A percentile compares a stretch with the other conserved stretches of the same genome.
These are phyloP conservation scores for Eupithecia subumbrata DNA, from an alignment of 2,888 invertebrate species.

Conservation along the genomic window DNA sequence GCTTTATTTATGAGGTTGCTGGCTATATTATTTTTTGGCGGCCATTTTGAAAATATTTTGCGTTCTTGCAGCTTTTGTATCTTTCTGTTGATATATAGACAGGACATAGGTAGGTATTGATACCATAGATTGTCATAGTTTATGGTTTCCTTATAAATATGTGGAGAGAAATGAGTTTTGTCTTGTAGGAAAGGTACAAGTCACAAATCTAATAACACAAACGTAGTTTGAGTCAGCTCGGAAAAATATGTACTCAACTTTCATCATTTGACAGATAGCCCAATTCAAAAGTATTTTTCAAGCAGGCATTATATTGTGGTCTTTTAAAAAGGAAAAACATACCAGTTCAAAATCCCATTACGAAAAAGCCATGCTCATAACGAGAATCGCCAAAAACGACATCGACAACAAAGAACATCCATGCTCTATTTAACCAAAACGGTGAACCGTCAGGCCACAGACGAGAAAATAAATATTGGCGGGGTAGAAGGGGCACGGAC, in stretches of 20 bases:
- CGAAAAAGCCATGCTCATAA: conserved; percentile 24
- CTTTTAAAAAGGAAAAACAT: neutral
- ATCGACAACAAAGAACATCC: conserved; percentile 31
- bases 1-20: neutral
- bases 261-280: neutral
- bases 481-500: neutral
- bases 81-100: neutral
- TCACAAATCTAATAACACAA: neutral
- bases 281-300: neutral
- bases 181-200: neutral
- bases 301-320: neutral
- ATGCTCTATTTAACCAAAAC: conserved; percentile 38
- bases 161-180: neutral
- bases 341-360: conserved; percentile 2
- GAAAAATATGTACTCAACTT: neutral
- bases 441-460: conserved; percentile 34
- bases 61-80: neutral
- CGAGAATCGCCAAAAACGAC: conserved; percentile 30
- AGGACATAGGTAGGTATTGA: neutral
- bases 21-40: neutral
- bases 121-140: neutral
- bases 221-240: neutral
- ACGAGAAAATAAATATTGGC: neutral
- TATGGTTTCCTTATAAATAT: neutral
- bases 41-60: neutral